Base-by-base conservation (phyloP, 92 coral and sea anemone species). In the Actinernus sp. region DNA sequence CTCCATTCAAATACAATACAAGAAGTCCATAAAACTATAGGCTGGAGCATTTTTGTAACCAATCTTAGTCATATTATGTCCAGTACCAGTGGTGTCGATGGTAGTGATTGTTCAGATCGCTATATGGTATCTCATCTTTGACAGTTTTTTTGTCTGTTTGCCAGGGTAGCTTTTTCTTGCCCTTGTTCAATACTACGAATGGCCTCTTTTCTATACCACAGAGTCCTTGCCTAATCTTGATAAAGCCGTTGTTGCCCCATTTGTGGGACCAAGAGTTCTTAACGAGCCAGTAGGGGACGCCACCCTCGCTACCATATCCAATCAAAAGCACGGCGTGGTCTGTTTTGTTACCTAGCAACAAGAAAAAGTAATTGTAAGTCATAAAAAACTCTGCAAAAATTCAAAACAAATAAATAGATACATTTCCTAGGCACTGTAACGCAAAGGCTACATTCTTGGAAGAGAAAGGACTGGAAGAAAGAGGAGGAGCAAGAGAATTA, bases 151-250 rank as follows among this genome's bases (percentile, higher is more conserved):
- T 65, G 67, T 88, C 88, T 13, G 29, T 30, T 63, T 81, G 76
- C 98, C 98, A 92, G 3, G 98, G 98, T 21, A 89, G 78, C 30
- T 77, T 85, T 0, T 69, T 58, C 17, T 58, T 80, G 22, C 57
- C 57, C 52, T 65, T 89, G 83, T 92, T 89, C 1, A 89, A 70
- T 11, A 85, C 96, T 18, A 92, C 96, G 39, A 92, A 90, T 2
- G 98, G 98, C 18, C 95, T 76, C 44, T 92, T 92, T 46, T 89
- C 86, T 1, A 92, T 78, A 4, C 98, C 98, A 63, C 98, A 92
- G n/a, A 80, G 80, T 19, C 92, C 95, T 33, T 89, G 88, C 20
- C 63, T 81, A 52, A 92, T 89, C 57, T 92, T 92, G 7, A 92
- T 82, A 51, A 84, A 92, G 3, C 98, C 98, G 50, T 67, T 66